Evolutionary conservation across 2,113 vertebrate genomes (phyloP), one percentile per base, ranked within the genome.

Genomic region (Sialia sialis): DNA sequence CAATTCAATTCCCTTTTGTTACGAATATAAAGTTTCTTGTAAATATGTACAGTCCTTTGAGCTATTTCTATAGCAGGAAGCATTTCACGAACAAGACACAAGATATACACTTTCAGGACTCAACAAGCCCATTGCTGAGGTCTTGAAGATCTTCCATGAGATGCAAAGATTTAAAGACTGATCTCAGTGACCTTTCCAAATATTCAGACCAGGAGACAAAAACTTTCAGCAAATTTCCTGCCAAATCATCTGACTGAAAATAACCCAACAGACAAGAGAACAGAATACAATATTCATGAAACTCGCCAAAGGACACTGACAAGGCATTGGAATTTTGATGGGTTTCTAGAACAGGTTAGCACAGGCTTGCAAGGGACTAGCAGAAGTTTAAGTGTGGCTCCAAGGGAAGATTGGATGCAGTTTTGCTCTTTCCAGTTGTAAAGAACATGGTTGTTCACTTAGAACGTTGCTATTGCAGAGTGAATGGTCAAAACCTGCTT

Each of bases 21-120:
- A 98, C 97, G 98, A 98, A 98, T 98, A 98, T 98, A 98, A 98
- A 98, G 97, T 97, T 98, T 98, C 98, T 98, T 97, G 98, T 98
- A 98, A 98, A 97, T 98, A 98, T 98, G 97, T 98, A 98, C 98
- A 98, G 97, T 98, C 97, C 97, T 98, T 97, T 95, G 97, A 97
- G 97, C 98, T 98, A 97, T 97, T 97, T 97, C 98, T 98, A 96
- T 93, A 98, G 98, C 98, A 95, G 97, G 98, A 98, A 98, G 98
- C 98, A 94, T 98, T 97, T 97, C 98, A 98, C 98, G 3, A 87
- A 97, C 97, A 97, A 97, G 97, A 98, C 98, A 96, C 97, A 92
- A 95, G 67, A 93, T 96, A 97, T 63, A 97, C 97, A 97, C 84
- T 76, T 87, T 91, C 92, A 68, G 97, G 97, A 97, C 97, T 95